Base-by-base conservation (phyloP, 2,888 invertebrate species). In the Stramonita haemastoma region DNA sequence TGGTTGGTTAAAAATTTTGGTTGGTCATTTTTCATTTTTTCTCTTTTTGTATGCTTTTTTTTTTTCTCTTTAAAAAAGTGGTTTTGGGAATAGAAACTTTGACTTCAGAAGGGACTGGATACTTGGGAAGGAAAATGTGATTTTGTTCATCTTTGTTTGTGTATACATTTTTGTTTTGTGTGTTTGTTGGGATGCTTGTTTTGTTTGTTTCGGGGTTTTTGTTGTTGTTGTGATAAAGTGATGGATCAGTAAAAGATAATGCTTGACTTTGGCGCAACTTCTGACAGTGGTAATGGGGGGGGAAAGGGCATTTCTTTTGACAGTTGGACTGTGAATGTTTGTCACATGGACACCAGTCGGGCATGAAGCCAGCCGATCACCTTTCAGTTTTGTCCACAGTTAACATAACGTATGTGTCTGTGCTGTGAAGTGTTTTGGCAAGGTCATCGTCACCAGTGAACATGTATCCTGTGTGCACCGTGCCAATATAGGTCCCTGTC, bases 291-390 rank as follows among this genome's bases (percentile, higher is more conserved):
- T 17, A 26, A 66, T 66, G 15, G 15, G 6, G 81, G 22, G 60
- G 34, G n/a, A n/a, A n/a, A n/a, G n/a, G n/a, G 66, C 66, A 32
- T 32, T 86, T 66, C 86, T 86, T 66, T 66, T 86, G 84, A 85
- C 57, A 85, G 57, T 57, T 13, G 19, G 84, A 1, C 29, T 13
- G 17, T 57, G 57, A 34, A 46, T 85, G 57, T 85, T 6, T 85
- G 57, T 85, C 34, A n/a, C n/a, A 57, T 57, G 29, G 84, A 85
- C 4, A 1, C 46, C n/a, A 29, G 29, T 86, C 66, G 32, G 66
- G 86, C 86, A 86, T 86, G 86, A 56, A 0, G 84, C 56, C 56
- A 57, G 15, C 29, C 29, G 5, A 13, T 57, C 29, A 29, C 29
- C n/a, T 66, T 60, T 46, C 32, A 66, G 32, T 86, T 32, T 66